These are phyloP conservation scores for Cyclopterus lumpus DNA, from an alignment of 2,797 vertebrate species.

Conservation along the genomic window DNA sequence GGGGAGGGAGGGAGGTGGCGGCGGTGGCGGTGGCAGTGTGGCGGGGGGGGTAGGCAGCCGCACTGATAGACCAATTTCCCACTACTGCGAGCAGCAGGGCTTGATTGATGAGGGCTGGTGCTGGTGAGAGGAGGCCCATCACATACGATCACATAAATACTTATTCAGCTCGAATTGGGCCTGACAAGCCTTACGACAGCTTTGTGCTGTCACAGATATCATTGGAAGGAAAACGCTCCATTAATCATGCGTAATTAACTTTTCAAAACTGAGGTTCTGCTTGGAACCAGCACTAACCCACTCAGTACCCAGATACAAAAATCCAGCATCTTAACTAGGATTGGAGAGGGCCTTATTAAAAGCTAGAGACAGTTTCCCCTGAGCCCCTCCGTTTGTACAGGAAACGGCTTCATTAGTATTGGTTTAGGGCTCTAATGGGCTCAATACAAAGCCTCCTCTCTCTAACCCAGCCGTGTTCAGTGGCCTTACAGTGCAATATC, in stretches of 20 bases:
- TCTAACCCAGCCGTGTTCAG: slow-evolving; percentile 75
- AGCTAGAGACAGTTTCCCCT: slow-evolving; percentile 82
- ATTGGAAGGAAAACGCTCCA: slow-evolving; percentile 97
- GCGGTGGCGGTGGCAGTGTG: slow-evolving; percentile 60
- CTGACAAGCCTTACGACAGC: slow-evolving; percentile 98
- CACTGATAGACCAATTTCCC: slow-evolving; percentile 99
- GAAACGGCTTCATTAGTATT: slow-evolving; percentile 86
- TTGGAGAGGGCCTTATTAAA: slow-evolving; percentile 88
- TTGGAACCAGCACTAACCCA: slow-evolving; percentile 82
- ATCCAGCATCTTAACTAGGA: slow-evolving; percentile 88
- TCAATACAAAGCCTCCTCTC: slow-evolving; percentile 82
- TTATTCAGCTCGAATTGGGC: slow-evolving; percentile 99
- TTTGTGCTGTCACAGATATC: slow-evolving; percentile 99
- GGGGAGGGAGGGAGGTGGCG: slow-evolving; percentile 85
- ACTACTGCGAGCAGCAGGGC: slow-evolving; percentile 92
- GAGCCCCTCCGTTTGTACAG: slow-evolving; percentile 83
- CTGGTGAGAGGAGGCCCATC: slow-evolving; percentile 99
- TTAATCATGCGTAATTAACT: slow-evolving; percentile 99
- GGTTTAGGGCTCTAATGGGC: slow-evolving; percentile 84
- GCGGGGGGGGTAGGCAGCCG: slow-evolving; percentile 83
- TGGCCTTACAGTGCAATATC: slow-evolving; percentile 82
- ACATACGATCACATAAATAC: slow-evolving; percentile 99
- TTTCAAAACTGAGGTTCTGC: slow-evolving; percentile 88
- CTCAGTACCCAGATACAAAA: slow-evolving; percentile 69
- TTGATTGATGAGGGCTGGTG: slow-evolving; percentile 98